Conservation (phyloP, 2,797 vertebrate species). For the Euphonia xanthogaster region DNA sequence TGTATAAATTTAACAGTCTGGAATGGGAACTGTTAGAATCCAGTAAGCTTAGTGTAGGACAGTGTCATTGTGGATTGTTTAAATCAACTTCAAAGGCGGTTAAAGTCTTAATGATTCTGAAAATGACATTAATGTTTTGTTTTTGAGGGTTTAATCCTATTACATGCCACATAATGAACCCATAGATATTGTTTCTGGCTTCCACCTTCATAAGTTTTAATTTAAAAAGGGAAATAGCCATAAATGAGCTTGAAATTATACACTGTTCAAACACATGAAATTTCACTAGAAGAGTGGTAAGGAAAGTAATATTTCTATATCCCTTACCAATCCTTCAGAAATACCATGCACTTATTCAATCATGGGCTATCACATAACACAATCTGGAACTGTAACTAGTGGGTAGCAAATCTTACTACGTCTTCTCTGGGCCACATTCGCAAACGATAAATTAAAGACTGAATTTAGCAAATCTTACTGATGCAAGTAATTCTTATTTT, state of each 20-base stretch:
- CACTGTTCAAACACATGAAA: not conserved
- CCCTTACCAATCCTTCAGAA: not conserved
- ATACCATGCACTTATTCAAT: not conserved
- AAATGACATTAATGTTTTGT: not conserved
- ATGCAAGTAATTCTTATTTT: not conserved
- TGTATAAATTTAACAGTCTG: not conserved
- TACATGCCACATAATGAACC: not conserved
- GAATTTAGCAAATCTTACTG: slow-evolving; percentile 4
- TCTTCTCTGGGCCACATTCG: not conserved
- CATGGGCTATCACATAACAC: not conserved
- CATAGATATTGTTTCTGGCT: not conserved
- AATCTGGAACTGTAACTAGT: not conserved
- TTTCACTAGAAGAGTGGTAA: not conserved
- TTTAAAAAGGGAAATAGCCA: not conserved
- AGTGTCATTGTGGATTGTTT: not conserved
- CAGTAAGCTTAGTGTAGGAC: not conserved
- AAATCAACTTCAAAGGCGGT: not conserved
- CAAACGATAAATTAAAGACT: slow-evolving; percentile 11
- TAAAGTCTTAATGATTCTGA: not conserved
- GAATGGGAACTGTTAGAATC: not conserved
- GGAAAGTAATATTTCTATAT: not conserved
- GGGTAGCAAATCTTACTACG: not conserved
- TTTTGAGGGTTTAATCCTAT: not conserved
- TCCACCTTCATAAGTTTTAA: not conserved
- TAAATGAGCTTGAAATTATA: not conserved